Conservation (phyloP, 2,888 invertebrate genomes). For the Helleia helle region DNA sequence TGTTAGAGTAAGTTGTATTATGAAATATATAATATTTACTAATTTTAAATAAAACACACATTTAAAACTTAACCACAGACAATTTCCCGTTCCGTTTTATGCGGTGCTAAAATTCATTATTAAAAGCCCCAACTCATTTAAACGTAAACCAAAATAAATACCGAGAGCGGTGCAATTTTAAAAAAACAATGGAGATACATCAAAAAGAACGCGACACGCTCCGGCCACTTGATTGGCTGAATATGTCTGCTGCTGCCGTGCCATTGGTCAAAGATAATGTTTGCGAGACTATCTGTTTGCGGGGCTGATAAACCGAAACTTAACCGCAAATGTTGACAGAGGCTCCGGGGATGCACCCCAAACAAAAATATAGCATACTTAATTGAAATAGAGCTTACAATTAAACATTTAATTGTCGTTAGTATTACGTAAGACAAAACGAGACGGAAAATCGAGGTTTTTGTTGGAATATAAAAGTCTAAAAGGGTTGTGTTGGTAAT, state of each 20-base stretch:
- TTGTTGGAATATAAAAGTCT: not conserved
- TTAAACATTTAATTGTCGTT: conserved; percentile 25
- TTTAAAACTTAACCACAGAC: not conserved
- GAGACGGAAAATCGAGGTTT: not conserved
- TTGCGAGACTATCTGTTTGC: conserved; percentile 59
- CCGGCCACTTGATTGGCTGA: conserved; percentile 53
- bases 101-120: conserved; percentile 4
- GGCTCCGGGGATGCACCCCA: conserved; percentile 25
- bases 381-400: conserved; percentile 18
- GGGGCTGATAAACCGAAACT: conserved; percentile 63
- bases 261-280: conserved; percentile 72
- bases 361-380: conserved; percentile 28
- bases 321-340: conserved; percentile 64
- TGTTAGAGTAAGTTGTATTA: no score
- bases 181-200: conserved; percentile 25
- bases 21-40: no score
- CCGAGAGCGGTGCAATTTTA: conserved; percentile 17
- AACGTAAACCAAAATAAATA: conserved; percentile 15
- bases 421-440: not conserved
- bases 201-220: conserved; percentile 43
- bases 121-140: conserved; percentile 2
- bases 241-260: conserved; percentile 48
- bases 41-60: not conserved
- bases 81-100: no score
- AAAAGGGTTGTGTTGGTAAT: conserved; percentile 20